Conservation (phyloP, 2,888 invertebrate species). For the Sussaba pulchella region DNA sequence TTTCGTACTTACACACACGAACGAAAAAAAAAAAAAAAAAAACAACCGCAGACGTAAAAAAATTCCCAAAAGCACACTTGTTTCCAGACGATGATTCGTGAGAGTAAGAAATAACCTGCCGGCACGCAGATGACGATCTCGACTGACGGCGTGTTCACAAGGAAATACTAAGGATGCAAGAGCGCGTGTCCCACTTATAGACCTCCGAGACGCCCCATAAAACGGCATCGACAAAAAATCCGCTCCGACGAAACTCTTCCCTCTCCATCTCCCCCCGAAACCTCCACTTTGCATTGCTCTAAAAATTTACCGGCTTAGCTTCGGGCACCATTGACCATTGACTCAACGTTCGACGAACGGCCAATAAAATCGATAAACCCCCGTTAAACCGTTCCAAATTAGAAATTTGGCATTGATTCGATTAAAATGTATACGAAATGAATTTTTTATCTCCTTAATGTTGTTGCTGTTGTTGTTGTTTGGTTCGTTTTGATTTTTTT, state of each 20-base stretch:
- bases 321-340: not conserved
- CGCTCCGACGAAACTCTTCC: slow-evolving; percentile 9
- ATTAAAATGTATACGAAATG: too few species aligned
- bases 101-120: slow-evolving; percentile 31
- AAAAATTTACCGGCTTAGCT: slow-evolving; percentile 15
- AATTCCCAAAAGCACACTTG: slow-evolving; percentile 45
- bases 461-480: too few species aligned
- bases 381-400: too few species aligned
- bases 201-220: slow-evolving; percentile 75
- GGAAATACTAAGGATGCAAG: slow-evolving; percentile 81
- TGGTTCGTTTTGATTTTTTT: too few species aligned
- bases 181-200: slow-evolving; percentile 83
- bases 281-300: slow-evolving; percentile 43
- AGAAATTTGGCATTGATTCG: too few species aligned
- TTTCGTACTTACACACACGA: slow-evolving; percentile 36
- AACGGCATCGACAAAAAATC: slow-evolving; percentile 73
- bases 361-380: not conserved
- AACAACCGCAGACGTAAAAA: too few species aligned
- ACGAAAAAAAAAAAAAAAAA: too few species aligned
- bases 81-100: slow-evolving; percentile 22
- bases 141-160: slow-evolving; percentile 79
- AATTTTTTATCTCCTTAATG: too few species aligned
- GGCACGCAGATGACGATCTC: slow-evolving; percentile 71
- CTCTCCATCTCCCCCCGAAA: too few species aligned
- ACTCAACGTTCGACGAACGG: not conserved